Evolutionary conservation across 2,888 invertebrate genomes (phyloP), one percentile per base, ranked within the genome.

Genomic region (Hyles lineata): DNA sequence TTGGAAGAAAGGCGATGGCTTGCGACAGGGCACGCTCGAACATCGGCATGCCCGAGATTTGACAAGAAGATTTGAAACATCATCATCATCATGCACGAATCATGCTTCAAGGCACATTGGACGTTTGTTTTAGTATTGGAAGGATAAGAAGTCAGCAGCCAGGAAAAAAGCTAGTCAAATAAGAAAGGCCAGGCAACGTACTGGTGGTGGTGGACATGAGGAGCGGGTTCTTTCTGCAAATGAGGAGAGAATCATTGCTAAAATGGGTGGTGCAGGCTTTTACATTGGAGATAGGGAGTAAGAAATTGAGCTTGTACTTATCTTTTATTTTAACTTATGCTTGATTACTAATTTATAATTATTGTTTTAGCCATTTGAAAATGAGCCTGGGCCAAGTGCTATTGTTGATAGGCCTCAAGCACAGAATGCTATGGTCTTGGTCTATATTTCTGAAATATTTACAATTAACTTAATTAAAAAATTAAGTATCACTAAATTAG

Each of bases 131-230:
- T 55, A 55, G 55, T 55, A 55, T 55, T 55, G 55, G 55, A 55
- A 55, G 55, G 55, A 55, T 55, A 52, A 69, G 19, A 69, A 23
- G 69, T 69, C 50, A 52, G 69, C 43, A 3, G 55, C n/a, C 5
- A 55, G 55, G 17, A 55, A 55, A 55, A 55, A 55, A 55, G 55
- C 55, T 55, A 55, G 55, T n/a, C 55, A 55, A 55, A 55, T 55
- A 55, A 55, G 55, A 55, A 55, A 17, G 55, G 55, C 55, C 17
- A 55, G 55, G 55, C 55, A 55, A 55, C 55, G 55, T 55, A 55
- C 61, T 50, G 29, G n/a, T 71, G 35, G 61, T 9, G 59, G 55
- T 17, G 55, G 17, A 55, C 55, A 19, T 17, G 17, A 55, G 55
- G 55, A 55, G 55, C 55, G 55, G 55, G 17, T 55, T 55, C 55